phyloP scores from a whole-genome alignment of 2,888 invertebrate species.

The Coleophora flavipennella region DNA sequence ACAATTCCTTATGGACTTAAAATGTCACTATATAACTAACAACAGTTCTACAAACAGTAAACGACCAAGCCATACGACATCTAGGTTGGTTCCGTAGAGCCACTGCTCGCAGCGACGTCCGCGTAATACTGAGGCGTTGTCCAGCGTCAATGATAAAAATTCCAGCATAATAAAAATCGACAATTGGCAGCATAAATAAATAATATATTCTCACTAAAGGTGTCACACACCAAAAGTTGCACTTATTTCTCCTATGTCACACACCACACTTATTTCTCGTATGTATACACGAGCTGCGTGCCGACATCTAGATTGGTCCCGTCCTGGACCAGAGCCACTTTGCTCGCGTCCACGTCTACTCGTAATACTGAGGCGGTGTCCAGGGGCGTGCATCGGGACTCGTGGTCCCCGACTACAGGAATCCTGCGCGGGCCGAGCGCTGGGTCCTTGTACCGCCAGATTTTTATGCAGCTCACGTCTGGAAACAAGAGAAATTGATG shows the following conservation, averaged over 20 bases:
- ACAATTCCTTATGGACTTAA: no score
- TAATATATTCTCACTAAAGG: slow-evolving; percentile 20
- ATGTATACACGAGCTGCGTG: slow-evolving; percentile 65
- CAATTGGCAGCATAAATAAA: slow-evolving; percentile 18
- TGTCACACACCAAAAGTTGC: background rate
- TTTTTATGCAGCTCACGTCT: slow-evolving; percentile 75
- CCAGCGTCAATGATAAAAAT: no score
- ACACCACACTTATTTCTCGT: slow-evolving; percentile 43
- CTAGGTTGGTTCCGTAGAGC: no score
- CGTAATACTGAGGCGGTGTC: slow-evolving; percentile 57
- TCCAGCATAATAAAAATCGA: background rate
- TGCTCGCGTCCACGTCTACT: slow-evolving; percentile 57
- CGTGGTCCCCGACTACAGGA: slow-evolving; percentile 78
- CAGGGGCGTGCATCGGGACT: slow-evolving; percentile 73
- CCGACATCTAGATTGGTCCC: slow-evolving; percentile 66
- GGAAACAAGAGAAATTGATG: slow-evolving; percentile 33
- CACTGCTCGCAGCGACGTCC: no score
- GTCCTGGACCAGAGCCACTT: slow-evolving; percentile 52
- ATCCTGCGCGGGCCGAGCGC: slow-evolving; percentile 82
- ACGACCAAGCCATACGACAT: no score
- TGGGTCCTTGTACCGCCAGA: slow-evolving; percentile 87
- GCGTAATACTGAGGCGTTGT: no score
- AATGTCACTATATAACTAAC: no score
- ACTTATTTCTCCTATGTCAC: slow-evolving; percentile 59
- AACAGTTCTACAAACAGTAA: no score